Evolutionary conservation across 2,888 invertebrate genomes (phyloP).

Genomic region (Agonopterix heracliana): DNA sequence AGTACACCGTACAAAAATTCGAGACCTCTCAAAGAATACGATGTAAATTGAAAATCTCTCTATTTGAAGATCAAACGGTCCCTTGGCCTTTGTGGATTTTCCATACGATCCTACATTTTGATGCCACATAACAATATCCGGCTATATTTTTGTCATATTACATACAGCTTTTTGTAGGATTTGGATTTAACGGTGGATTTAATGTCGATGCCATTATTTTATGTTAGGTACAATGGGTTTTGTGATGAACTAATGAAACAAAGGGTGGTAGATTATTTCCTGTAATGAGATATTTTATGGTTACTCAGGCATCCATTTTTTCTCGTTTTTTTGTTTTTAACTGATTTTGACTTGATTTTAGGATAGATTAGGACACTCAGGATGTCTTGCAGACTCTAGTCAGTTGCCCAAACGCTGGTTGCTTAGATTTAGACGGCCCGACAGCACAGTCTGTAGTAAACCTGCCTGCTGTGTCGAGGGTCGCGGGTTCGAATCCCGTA

Average conservation of each 20-base stretch:
- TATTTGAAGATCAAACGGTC: conserved; percentile 61
- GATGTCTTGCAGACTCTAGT: no score
- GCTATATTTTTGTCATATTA: conserved; percentile 17
- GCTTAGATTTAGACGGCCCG: no score
- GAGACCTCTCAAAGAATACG: conserved; percentile 31
- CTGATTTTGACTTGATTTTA: no score
- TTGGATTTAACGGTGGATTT: not conserved
- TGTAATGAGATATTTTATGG: no score
- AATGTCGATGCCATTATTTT: conserved; percentile 16
- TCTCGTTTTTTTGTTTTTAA: no score
- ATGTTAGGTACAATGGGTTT: not conserved
- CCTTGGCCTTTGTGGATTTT: conserved; percentile 47
- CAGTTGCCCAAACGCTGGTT: no score
- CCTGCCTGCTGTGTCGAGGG: no score
- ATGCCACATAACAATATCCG: conserved; percentile 24
- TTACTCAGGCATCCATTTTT: no score
- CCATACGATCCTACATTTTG: conserved; percentile 29
- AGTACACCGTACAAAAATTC: conserved; percentile 13
- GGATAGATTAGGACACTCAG: no score
- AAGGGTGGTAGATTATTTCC: no score
- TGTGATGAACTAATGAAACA: not conserved
- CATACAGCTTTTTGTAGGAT: conserved; percentile 7
- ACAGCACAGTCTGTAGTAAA: no score
- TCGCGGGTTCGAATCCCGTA: no score
- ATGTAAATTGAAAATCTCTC: conserved; percentile 69